Evolutionary conservation across 2,888 invertebrate species (phyloP), one percentile per base, ranked within the genome.

Genomic region (Drosophila emarginata): DNA sequence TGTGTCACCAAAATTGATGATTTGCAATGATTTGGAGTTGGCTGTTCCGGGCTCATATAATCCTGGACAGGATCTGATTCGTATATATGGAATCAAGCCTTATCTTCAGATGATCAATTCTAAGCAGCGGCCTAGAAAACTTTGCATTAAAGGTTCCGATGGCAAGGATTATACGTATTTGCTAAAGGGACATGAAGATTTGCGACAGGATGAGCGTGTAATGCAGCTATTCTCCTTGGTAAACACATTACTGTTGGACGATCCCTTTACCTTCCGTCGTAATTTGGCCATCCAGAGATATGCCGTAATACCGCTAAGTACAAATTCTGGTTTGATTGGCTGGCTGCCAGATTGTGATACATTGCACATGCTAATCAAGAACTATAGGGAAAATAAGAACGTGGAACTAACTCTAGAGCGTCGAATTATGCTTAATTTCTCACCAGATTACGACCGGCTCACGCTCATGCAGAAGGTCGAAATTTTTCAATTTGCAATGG

Each of bases 281-380:
- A 92, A 92, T 82, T 88, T 93, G 82, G 94, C 95, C n/a, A 95
- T 96, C 72, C 96, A 98, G 93, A 93, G 99, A 72, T 99, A 99
- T 90, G 98, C 99, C 0, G 99, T 99, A 21, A 98, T 99, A 86
- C 99, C 99, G 0, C 93, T 99, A 62, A 99, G 98, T 23, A 99
- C 99, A 0, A 99, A 99, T 91, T 98, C 98, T 0, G 99, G 99
- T 0, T 93, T 99, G 28, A 98, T 99, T 78, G 98, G 99, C 63
- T 99, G 99, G 99, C 98, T 99, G 60, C 99, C 99, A 0, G 97
- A 99, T 92, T 99, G 99, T 92, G 99, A 99, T 92, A 99, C 99
- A 0, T 93, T 99, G 50, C 99, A 99, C 91, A 97, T 98, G 0
- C 94, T 99, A 1, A 99, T 99, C 84, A 94, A 97, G 77, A 99